A percentile compares a stretch with the other conserved stretches of the same genome.
phyloP scores from a whole-genome alignment of 2,888 invertebrate genomes.

The Spicauda simplicius region DNA sequence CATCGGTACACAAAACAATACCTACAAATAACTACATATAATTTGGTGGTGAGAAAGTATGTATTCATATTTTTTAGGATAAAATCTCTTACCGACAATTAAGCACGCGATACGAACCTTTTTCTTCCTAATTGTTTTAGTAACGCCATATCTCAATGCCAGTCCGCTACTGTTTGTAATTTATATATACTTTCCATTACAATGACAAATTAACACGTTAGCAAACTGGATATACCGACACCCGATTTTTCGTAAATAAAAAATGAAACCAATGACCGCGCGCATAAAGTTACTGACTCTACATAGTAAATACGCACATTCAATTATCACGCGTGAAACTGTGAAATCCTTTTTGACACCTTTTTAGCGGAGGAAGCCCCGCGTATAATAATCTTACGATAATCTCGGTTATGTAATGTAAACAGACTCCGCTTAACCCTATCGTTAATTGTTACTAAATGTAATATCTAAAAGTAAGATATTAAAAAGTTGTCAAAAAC shows the following conservation, averaged over 20 bases:
- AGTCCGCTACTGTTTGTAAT: neutral
- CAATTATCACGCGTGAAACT: neutral
- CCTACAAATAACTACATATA: too few species aligned
- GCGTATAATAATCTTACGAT: neutral
- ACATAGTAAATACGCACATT: neutral
- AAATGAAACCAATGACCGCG: neutral
- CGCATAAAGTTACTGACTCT: neutral
- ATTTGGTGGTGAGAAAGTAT: neutral
- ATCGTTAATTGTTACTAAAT: neutral
- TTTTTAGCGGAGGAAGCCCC: neutral
- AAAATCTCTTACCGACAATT: neutral
- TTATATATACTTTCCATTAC: neutral
- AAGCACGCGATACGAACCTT: neutral
- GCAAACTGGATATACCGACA: neutral
- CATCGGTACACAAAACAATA: neutral
- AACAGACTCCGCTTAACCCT: neutral
- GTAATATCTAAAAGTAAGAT: neutral
- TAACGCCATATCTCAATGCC: slow-evolving; percentile 1
- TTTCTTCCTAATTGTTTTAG: neutral
- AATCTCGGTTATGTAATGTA: too few species aligned
- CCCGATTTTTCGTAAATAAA: neutral
- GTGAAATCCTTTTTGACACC: neutral
- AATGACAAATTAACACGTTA: neutral
- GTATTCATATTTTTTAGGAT: neutral
- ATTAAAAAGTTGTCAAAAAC: slow-evolving; percentile 20